These are phyloP conservation scores for Hofmannophila pseudospretella DNA, from an alignment of 2,888 invertebrate species.

Conservation along the genomic window DNA sequence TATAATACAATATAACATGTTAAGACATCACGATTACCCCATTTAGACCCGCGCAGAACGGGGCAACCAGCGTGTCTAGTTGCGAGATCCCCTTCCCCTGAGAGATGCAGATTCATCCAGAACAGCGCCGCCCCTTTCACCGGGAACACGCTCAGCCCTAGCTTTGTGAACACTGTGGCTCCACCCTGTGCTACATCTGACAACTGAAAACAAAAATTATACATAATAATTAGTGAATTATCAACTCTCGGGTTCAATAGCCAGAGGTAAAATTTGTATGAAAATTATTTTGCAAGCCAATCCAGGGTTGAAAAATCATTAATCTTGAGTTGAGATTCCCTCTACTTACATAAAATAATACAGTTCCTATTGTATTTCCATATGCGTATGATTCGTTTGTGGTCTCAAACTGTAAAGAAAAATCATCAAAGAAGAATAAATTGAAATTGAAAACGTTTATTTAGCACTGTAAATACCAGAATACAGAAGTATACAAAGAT, in stretches of 20 bases:
- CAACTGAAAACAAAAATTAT: constrained; percentile 83
- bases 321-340: no score
- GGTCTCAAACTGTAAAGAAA: not conserved
- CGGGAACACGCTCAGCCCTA: constrained; percentile 91
- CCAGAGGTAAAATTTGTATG: no score
- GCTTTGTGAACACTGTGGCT: constrained; percentile 96
- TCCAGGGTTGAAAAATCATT: no score
- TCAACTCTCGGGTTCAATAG: no score
- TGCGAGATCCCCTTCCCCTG: constrained; percentile 93
- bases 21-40: constrained; percentile 92
- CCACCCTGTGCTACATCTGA: constrained; percentile 98
- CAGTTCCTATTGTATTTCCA: constrained; percentile 98
- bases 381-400: constrained; percentile 28
- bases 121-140: constrained; percentile 94
- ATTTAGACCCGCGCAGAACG: constrained; percentile 97
- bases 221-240: no score
- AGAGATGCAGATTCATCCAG: constrained; percentile 95
- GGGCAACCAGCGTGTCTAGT: constrained; percentile 99
- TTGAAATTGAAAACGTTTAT: no score
- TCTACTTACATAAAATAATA: constrained; percentile 96
- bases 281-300: no score
- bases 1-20: no score
- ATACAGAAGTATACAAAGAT: no score
- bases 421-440: no score
- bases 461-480: no score